Evolutionary conservation across 2,888 invertebrate genomes (phyloP), one percentile per base, ranked within the genome.

Genomic region (Graphium colonna): DNA sequence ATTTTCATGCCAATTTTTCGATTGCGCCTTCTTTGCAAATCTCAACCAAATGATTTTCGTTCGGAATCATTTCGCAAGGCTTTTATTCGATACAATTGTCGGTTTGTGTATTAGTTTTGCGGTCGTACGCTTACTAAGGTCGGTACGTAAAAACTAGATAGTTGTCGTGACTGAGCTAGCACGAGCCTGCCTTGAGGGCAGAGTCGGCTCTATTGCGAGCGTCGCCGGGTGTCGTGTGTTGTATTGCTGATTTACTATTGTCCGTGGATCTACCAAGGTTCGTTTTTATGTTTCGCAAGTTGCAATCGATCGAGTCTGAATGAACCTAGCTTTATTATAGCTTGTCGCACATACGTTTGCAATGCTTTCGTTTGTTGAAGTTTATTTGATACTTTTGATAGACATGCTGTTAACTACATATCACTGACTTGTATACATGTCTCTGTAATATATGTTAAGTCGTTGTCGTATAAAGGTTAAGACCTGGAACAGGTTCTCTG

Each of bases 161-260:
- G 67, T 66, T 54, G 60, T 88, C 87, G 89, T 89, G 88, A 88
- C 86, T 68, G 71, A 69, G 78, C 77, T 72, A 63, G 68, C 70
- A 83, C 77, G 85, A 87, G 86, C 84, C 78, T 75, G 74, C 59
- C 68, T 76, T 74, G 76, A 31, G 75, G 81, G 79, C 73, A 76
- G 63, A 61, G 65, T 75, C 69, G 70, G 79, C 75, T 80, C 78
- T 80, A 21, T 77, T 78, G 65, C 70, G 71, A 74, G 75, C 79
- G 71, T 75, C 75, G 73, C 73, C 71, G 68, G 72, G 69, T 67
- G 69, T 67, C 36, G 43, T 49, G 48, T 44, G 48, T 44, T 43
- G 48, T 38, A 17, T 53, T 75, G 75, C 76, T 86, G 83, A 87
- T 86, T 85, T 79, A 86, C 83, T 73, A 68, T 63, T 50, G 33